Evolutionary conservation across 2,113 vertebrate genomes (phyloP), one percentile per base, ranked within the genome.

Genomic region (Edolisoma coerulescens): DNA sequence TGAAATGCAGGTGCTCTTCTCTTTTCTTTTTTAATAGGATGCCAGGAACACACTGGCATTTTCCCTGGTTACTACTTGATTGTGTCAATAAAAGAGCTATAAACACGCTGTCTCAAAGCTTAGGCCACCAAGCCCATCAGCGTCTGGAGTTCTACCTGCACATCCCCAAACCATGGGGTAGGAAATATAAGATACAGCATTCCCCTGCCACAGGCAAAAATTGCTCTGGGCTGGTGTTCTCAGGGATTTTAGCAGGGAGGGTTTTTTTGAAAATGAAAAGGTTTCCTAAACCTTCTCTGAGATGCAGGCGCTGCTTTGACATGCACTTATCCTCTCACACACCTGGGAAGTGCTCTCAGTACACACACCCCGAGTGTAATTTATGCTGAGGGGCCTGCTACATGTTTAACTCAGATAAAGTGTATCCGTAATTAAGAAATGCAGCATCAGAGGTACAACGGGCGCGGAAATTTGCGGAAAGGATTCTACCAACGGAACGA

Each of bases 331-430:
- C 93, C 88, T 56, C 84, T 75, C 53, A 7, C 89, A 60, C 93
- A 96, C 88, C 96, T 93, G 93, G 90, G 74, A 95, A 92, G 80
- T 24, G 26, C 53, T 81, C 59, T 78, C 14, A 8, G 76, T 37
- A 32, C 71, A 78, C 67, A 80, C 82, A 61, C 82, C 26, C 67
- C 2, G 0, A 59, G 68, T 84, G 8, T 81, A 84, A 95, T 92
- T 95, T 89, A 95, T 93, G 95, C 95, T 95, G 63, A 89, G 89
- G 90, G 77, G 91, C 64, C 88, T 49, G 90, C 78, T 92, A 59
- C 56, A 2, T 87, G 94, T 95, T 97, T 87, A 76, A 78, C 73
- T 92, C 85, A 50, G 80, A 90, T 92, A 94, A 96, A 95, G 65
- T 57, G 53, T 35, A 67, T 44, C 80, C 1, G 0, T 86, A 95